Evolutionary conservation across 2,888 invertebrate genomes (phyloP), one percentile per base, ranked within the genome.

Genomic region (Oscheius sp.): DNA sequence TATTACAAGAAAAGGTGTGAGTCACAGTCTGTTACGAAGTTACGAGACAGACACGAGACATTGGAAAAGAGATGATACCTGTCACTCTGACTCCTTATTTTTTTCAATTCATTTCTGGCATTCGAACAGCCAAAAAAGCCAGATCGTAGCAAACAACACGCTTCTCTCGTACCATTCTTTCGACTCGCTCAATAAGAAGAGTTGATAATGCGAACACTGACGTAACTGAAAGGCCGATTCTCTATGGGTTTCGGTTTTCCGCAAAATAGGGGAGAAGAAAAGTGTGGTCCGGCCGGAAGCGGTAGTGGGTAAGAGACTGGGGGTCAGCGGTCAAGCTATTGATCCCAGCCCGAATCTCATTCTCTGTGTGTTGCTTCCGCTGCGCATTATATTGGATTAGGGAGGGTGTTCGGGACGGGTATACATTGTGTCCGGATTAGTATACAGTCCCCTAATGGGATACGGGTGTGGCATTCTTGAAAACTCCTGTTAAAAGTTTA

Each of bases 331-430:
- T 42, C 42, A 42, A 42, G 57, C 57, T 57, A 57, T 57, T 57
- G 57, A 57, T 57, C 29, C 57, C 7, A 29, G 10, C 29, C 32
- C 32, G 33, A 29, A 57, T 57, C 57, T 57, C 57, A 57, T 57
- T 57, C 57, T 57, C 57, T 13, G 21, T 29, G 21, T 57, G 53
- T 53, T 29, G 57, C 53, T 53, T 53, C 53, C 53, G 53, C 57
- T 29, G 57, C 29, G 57, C 9, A 57, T 57, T 57, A 57, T 57
- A 57, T 57, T 57, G 29, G 57, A 57, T 57, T 57, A 57, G 57
- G n/a, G 53, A 10, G 57, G 57, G 33, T 57, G 57, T 57, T 29
- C 11, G 7, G 53, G 4, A 21, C 29, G 10, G 21, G 57, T 57
- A 32, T 29, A 29, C 53, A 29, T 29, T 33, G 10, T 29, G 29